Base-by-base conservation (phyloP, 2,113 vertebrate genomes). In the Martes martes region DNA sequence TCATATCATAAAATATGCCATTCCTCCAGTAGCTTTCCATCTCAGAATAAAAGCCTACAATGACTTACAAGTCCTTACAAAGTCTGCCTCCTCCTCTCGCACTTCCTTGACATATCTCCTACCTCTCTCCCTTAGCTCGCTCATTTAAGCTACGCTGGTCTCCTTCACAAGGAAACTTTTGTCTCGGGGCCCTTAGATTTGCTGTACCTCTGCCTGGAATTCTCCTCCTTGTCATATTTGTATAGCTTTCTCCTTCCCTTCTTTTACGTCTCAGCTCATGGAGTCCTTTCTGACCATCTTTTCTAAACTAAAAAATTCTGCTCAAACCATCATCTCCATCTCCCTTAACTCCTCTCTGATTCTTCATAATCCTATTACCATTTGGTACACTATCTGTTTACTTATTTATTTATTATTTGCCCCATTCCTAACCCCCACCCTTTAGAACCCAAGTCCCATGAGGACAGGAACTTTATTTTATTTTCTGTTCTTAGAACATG, bases 361-460 rank as follows among this genome's bases (percentile, higher is more conserved):
- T 81, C 86, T 91, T 59, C 42, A 80, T 52, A 91, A 63, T 19
- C 47, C 86, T 69, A 33, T 42, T 52, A 84, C 50, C 65, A 28
- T 50, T 92, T 55, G 55, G 18, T 50, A 74, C 9, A 81, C 57
- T 63, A 4, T 57, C 31, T 39, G 13, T 83, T 59, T 92, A 71
- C 69, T 69, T 94, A 81, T 45, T 85, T 78, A 7, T 84, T 76
- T 80, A 39, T 84, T 57, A 10, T 88, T 80, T 63, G 36, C 26
- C 36, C 6, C 36, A 13, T 2, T 6, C 47, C 31, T 18, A 52
- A 52, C 24, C 24, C 36, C 23, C 7, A 5, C 55, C 50, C 33
- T 26, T 83, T 83, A 95, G 36, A 91, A 84, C 45, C 18, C n/a
- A 96, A 98, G 28, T 93, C 87, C 21, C 69, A 57, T 73, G 78